Percentiles rank a stretch among this genome's conserved stretches.
Evolutionary conservation across 2,888 invertebrate species (phyloP).

Genomic region (Synanthedon myopaeformis): DNA sequence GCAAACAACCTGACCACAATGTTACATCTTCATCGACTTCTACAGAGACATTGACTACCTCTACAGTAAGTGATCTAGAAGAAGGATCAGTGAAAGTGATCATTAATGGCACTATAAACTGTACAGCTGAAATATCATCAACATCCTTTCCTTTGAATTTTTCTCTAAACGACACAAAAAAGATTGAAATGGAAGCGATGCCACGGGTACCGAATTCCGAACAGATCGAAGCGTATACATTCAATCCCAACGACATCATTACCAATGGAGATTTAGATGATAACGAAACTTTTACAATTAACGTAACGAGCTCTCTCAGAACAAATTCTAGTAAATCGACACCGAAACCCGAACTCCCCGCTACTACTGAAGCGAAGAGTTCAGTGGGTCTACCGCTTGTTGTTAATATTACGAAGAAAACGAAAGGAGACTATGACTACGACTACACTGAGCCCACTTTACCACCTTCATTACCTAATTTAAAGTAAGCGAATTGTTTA

Average conservation of each 20-base stretch:
- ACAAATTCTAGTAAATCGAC: slow-evolving; percentile 46
- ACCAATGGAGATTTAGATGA: slow-evolving; percentile 57
- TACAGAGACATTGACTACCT: slow-evolving; percentile 7
- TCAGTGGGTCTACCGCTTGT: slow-evolving; percentile 39
- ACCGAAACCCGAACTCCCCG: slow-evolving; percentile 14
- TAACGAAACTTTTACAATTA: slow-evolving; percentile 66
- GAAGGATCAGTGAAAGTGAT: slow-evolving; percentile 46
- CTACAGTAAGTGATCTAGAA: slow-evolving; percentile 16
- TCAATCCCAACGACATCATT: slow-evolving; percentile 48
- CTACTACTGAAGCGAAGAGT: slow-evolving; percentile 25
- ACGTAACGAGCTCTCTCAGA: slow-evolving; percentile 66
- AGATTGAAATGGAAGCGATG: slow-evolving; percentile 25
- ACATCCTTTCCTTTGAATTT: slow-evolving; percentile 41
- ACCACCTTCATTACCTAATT: slow-evolving; percentile 85
- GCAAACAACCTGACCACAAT: slow-evolving; percentile 9
- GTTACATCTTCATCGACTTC: slow-evolving; percentile 12
- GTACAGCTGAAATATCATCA: slow-evolving; percentile 56
- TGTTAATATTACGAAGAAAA: slow-evolving; percentile 65
- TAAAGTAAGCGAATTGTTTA: slow-evolving; percentile 66
- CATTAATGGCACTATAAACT: slow-evolving; percentile 59
- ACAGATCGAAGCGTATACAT: slow-evolving; percentile 35
- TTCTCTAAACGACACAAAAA: slow-evolving; percentile 28
- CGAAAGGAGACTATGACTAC: slow-evolving; percentile 74
- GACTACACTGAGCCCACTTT: slow-evolving; percentile 79
- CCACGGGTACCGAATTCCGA: slow-evolving; percentile 38